These are phyloP conservation scores for Tachysurus fulvidraco DNA, from an alignment of 2,113 vertebrate species.

Conservation along the genomic window DNA sequence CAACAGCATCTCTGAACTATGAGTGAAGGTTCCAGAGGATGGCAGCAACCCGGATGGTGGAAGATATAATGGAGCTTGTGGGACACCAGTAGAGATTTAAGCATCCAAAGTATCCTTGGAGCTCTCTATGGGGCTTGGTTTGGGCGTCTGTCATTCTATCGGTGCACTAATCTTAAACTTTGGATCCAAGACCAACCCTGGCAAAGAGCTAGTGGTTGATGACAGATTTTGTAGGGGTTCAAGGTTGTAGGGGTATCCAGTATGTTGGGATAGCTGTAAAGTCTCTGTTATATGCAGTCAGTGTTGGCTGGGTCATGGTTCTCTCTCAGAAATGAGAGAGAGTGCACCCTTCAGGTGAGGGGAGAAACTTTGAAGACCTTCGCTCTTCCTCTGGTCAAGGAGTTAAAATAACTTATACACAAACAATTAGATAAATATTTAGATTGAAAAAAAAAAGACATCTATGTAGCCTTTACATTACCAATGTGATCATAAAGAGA, in stretches of 20 bases:
- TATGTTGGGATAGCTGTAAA: neutral
- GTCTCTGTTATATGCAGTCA: neutral
- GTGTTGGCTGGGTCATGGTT: neutral
- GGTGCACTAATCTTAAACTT: neutral
- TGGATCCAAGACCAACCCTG: neutral
- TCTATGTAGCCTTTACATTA: neutral
- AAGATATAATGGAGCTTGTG: neutral
- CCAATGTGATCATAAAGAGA: neutral
- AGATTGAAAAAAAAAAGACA: neutral
- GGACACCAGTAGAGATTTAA: neutral
- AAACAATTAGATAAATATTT: neutral
- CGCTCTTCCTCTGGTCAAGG: too few relatives aligned
- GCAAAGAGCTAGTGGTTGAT: neutral
- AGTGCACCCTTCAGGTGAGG: neutral
- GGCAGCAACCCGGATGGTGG: neutral
- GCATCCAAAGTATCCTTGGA: neutral
- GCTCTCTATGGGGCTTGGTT: neutral
- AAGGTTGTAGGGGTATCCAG: neutral
- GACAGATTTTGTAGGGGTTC: too few relatives aligned
- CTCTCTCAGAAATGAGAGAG: neutral
- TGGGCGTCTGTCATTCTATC: neutral
- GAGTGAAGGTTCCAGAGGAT: neutral
- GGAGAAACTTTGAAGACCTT: neutral
- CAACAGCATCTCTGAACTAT: neutral
- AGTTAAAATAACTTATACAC: neutral